Evolutionary conservation across 1,140 invertebrate genomes (phyloP), one percentile per base, ranked within the genome.

Genomic region (Drosophila biarmipes): DNA sequence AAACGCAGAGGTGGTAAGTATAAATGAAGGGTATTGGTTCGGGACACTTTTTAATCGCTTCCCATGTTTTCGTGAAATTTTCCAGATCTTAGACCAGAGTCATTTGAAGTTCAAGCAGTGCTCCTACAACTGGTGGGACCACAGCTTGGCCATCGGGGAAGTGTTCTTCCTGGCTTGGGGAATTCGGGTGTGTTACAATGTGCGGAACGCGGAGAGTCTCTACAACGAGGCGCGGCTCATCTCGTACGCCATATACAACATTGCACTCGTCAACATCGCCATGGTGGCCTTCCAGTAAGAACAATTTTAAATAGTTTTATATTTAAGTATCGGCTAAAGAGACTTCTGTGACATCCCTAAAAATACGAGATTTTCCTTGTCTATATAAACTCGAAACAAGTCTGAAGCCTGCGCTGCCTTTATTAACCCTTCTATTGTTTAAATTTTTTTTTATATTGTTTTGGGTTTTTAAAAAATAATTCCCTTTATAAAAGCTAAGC

Each of bases 281-380:
- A 97, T 98, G 96, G 95, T 98, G 49, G 95, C 96, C 5, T 95
- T 98, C 78, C 97, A 98, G 97, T 98, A 94, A 96, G 96, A 96
- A 17, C 34, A 14, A 10, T 10, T 11, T 8, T 0, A 12, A 27
- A 21, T 8, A 15, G n/a, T 38, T 31, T 10, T 10, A 31, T 2
- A 10, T 31, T 31, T 31, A n/a, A n/a, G n/a, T n/a, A n/a, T n/a
- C n/a, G n/a, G n/a, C n/a, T n/a, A n/a, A n/a, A n/a, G n/a, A n/a
- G n/a, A n/a, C n/a, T n/a, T n/a, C n/a, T n/a, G n/a, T n/a, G n/a
- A n/a, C n/a, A n/a, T n/a, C n/a, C n/a, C n/a, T n/a, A n/a, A n/a
- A n/a, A n/a, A n/a, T n/a, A n/a, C n/a, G n/a, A n/a, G n/a, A n/a
- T n/a, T n/a, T n/a, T n/a, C n/a, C n/a, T n/a, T n/a, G n/a, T n/a